Conservation (phyloP, 2,797 vertebrate genomes). For the Alexandromys oeconomus region DNA sequence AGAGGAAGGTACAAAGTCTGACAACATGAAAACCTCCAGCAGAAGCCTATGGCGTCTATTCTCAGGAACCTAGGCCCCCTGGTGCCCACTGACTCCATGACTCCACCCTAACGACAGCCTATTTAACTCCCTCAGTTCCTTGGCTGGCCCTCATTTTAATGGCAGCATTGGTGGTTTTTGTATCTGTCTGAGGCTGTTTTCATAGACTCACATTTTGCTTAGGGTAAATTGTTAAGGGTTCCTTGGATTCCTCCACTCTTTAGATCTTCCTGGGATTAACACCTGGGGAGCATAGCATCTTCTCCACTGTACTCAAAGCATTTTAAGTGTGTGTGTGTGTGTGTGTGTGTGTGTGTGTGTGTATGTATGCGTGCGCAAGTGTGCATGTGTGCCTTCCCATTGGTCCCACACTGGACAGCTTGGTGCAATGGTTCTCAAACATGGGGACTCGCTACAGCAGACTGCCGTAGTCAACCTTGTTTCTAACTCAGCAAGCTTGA, state of each 20-base stretch:
- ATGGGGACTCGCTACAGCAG: neutral
- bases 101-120: rapidly evolving
- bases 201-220: neutral
- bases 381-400: too few species aligned
- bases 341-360: too few species aligned
- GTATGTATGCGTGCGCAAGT: too few species aligned
- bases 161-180: neutral
- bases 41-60: neutral
- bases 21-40: neutral
- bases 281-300: rapidly evolving
- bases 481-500: neutral
- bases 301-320: neutral
- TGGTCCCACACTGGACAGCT: neutral
- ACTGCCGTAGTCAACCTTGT: too few species aligned
- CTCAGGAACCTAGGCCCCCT: rapidly evolving
- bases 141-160: neutral
- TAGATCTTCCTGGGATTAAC: neutral
- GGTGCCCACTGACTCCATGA: rapidly evolving
- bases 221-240: neutral
- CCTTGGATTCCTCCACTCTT: neutral
- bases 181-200: neutral
- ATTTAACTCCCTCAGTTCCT: rapidly evolving
- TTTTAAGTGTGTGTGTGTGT: neutral
- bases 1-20: neutral
- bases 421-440: neutral